Evolutionary conservation across 2,888 invertebrate genomes (phyloP), one percentile per base, ranked within the genome.

Genomic region (Poecilobothrus nobilitatus): DNA sequence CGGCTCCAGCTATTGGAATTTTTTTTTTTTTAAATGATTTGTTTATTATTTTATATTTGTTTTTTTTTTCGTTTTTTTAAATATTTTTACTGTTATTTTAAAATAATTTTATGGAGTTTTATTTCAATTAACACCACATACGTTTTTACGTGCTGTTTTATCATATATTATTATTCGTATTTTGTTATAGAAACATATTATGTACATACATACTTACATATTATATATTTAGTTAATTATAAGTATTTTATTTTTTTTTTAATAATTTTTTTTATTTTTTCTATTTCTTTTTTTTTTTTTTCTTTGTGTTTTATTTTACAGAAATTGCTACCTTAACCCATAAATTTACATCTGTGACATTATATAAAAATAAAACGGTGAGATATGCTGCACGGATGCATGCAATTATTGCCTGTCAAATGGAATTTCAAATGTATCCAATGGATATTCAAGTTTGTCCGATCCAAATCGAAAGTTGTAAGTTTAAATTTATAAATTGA

Each of bases 361-460:
- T 93, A 71, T 92, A 88, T 77, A 86, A 89, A 74, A 92, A 92
- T 77, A 91, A 89, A 81, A 92, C 92, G 0, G 90, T 92, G 34
- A 84, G 88, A 70, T 92, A 91, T 79, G 88, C 91, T 6, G 91
- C 91, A 0, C 84, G 92, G 72, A 91, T 93, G 90, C 91, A 92
- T 77, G 91, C 91, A 0, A 91, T 91, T 74, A 89, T 92, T 68
- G 92, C 91, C 70, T 93, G 92, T 78, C 91, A 91, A 82, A 92
- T 93, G 91, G 91, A 92, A 78, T 92, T 92, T 78, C 90, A 91
- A 78, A 86, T 91, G 67, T 93, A 92, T 77, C 92, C 92, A 33
- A 90, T 92, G 89, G 92, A 93, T 78, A 90, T 91, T 75, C 92
- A 92, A 84, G 87, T 89, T 53, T 92, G 92, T 76, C 91, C 91